Conservation (phyloP, 1,140 invertebrate species). For the Bombus sibiricus region DNA sequence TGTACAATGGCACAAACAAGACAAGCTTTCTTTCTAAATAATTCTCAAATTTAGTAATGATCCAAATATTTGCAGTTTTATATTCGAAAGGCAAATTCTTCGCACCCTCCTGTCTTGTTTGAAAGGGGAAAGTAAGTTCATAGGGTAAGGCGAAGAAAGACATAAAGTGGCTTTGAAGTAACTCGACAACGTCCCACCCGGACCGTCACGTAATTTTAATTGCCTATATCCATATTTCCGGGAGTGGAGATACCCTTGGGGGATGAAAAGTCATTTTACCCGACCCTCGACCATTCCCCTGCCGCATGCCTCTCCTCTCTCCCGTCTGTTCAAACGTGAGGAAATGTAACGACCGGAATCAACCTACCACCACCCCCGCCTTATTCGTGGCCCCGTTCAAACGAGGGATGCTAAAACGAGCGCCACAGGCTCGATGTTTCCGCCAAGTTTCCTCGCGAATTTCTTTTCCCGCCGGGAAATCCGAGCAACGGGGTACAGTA, state of each 20-base stretch:
- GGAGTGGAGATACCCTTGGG: conserved; percentile 63
- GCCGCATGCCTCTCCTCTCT: background rate
- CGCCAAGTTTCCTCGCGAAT: conserved; percentile 56
- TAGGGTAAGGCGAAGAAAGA: conserved; percentile 31
- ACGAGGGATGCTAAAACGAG: conserved; percentile 60
- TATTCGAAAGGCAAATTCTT: background rate
- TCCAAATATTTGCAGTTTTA: background rate
- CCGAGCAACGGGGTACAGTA: conserved; percentile 9
- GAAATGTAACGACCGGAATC: conserved; percentile 63
- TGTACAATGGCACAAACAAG: no score
- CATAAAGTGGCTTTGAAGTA: conserved; percentile 57
- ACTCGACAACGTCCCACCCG: conserved; percentile 38
- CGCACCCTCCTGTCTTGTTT: background rate
- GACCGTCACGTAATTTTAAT: conserved; percentile 71
- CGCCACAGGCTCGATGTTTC: conserved; percentile 48
- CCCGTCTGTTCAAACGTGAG: conserved; percentile 44
- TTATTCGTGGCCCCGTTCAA: background rate
- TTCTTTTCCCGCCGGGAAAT: conserved; percentile 61
- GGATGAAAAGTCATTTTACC: conserved; percentile 73
- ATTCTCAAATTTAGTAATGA: background rate
- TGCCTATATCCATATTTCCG: conserved; percentile 74
- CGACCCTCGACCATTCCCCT: conserved; percentile 54
- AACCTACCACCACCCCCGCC: conserved; percentile 27
- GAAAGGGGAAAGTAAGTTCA: background rate
- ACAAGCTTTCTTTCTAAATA: background rate